Conservation (phyloP, 2,888 invertebrate genomes). For the Sphaerophoria taeniata region DNA sequence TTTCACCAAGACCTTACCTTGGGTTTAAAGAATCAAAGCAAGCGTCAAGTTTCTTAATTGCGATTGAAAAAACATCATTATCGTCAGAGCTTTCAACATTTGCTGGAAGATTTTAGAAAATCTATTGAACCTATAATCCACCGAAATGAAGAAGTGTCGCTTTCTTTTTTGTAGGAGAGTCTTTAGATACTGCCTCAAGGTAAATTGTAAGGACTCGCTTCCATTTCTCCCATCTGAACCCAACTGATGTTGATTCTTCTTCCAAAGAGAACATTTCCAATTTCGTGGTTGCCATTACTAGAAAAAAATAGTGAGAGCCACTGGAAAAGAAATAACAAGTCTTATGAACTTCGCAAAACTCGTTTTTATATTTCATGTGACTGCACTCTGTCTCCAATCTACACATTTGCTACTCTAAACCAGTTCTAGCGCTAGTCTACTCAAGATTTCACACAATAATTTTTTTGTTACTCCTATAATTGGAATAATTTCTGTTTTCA, state of each 20-base stretch:
- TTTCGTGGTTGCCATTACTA: constrained; percentile 6
- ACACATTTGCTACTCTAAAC: neutral
- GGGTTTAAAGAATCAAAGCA: constrained; percentile 11
- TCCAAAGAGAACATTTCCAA: constrained; percentile 21
- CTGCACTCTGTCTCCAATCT: neutral
- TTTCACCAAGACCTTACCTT: constrained; percentile 12
- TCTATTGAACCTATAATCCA: constrained; percentile 12
- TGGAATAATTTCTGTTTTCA: neutral
- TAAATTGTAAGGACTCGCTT: constrained; percentile 23
- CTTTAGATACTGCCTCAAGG: constrained; percentile 24
- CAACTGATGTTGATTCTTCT: constrained; percentile 16
- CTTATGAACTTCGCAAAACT: neutral
- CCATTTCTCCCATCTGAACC: constrained; percentile 44
- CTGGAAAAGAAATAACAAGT: too few relatives aligned
- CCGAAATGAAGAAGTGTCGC: constrained; percentile 33
- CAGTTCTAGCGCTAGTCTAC: neutral
- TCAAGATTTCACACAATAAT: neutral
- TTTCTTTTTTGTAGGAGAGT: constrained; percentile 19
- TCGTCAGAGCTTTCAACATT: constrained; percentile 19
- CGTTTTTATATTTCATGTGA: neutral
- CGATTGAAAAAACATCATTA: constrained; percentile 17
- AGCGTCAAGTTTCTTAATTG: constrained; percentile 7
- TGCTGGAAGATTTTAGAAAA: constrained; percentile 22
- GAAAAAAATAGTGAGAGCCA: constrained; percentile 4
- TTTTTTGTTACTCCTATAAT: neutral